Percentiles rank a stretch among this genome's conserved stretches.
phyloP scores from a whole-genome alignment of 2,113 vertebrate genomes.

The Mormyrus lacerda region DNA sequence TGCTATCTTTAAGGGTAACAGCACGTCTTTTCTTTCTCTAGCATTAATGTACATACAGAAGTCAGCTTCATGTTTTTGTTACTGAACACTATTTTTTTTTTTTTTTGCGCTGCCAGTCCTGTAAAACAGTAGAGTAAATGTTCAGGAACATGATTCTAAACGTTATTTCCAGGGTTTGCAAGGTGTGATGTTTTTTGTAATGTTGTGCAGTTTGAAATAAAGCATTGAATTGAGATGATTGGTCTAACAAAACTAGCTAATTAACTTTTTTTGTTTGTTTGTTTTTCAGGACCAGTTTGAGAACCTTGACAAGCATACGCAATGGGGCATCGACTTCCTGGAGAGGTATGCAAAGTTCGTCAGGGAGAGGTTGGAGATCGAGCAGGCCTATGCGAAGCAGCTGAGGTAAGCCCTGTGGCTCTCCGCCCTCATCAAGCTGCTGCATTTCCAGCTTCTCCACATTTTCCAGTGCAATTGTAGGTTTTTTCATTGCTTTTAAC shows the following conservation, averaged over 20 bases:
- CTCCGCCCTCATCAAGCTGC: background rate
- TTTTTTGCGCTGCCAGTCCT: background rate
- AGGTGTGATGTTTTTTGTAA: background rate
- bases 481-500: background rate
- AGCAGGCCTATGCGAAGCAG: slow-evolving; percentile 96
- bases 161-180: background rate
- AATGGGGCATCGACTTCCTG: slow-evolving; percentile 98
- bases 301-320: slow-evolving; percentile 95
- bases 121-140: background rate
- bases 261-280: slow-evolving; percentile 19
- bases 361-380: slow-evolving; percentile 95
- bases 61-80: background rate
- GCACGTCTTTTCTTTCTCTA: background rate
- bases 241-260: background rate
- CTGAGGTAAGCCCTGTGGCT: slow-evolving; percentile 68
- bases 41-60: background rate
- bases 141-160: background rate
- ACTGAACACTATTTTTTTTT: background rate
- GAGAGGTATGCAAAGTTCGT: slow-evolving; percentile 98
- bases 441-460: background rate
- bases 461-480: too few relatives aligned
- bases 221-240: background rate
- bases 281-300: slow-evolving; percentile 93
- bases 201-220: background rate
- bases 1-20: background rate